These are phyloP conservation scores for Bellardia bayeri DNA, from an alignment of 2,888 invertebrate genomes.

Conservation along the genomic window DNA sequence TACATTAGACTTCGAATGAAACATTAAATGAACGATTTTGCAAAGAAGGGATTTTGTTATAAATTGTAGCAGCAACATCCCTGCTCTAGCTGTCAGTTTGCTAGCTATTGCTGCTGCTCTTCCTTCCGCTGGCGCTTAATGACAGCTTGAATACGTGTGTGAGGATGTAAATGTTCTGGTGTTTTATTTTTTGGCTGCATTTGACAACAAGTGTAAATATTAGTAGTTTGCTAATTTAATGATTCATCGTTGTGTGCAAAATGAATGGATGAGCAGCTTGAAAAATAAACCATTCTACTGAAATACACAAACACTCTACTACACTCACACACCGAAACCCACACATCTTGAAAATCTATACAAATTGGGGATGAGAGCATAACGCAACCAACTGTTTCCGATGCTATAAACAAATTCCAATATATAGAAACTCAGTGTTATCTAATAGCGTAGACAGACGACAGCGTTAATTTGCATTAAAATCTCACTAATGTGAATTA, in stretches of 20 bases:
- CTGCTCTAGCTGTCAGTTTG: slow-evolving; percentile 12
- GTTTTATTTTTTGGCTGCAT: slow-evolving; percentile 49
- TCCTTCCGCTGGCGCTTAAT: slow-evolving; percentile 6
- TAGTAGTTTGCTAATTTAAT: slow-evolving; percentile 73
- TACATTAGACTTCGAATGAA: slow-evolving; percentile 49
- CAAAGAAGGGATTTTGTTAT: slow-evolving; percentile 27
- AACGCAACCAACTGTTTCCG: slow-evolving; percentile 20
- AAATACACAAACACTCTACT: slow-evolving; percentile 25
- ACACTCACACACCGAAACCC: not conserved
- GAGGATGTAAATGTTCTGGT: not conserved
- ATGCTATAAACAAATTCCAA: no score
- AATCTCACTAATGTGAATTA: no score
- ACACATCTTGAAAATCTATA: not conserved
- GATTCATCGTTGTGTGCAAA: slow-evolving; percentile 71
- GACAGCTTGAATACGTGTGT: not conserved
- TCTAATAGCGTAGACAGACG: no score
- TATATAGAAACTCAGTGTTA: no score
- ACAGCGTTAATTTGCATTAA: no score
- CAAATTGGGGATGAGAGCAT: not conserved
- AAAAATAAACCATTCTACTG: slow-evolving; percentile 49
- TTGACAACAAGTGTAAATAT: slow-evolving; percentile 74
- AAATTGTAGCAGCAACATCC: slow-evolving; percentile 39
- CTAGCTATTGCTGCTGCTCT: not conserved
- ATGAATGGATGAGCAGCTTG: slow-evolving; percentile 57
- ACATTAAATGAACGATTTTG: slow-evolving; percentile 46